These are phyloP conservation scores for Vanessa atalanta DNA, from an alignment of 1,140 invertebrate genomes.

Conservation along the genomic window DNA sequence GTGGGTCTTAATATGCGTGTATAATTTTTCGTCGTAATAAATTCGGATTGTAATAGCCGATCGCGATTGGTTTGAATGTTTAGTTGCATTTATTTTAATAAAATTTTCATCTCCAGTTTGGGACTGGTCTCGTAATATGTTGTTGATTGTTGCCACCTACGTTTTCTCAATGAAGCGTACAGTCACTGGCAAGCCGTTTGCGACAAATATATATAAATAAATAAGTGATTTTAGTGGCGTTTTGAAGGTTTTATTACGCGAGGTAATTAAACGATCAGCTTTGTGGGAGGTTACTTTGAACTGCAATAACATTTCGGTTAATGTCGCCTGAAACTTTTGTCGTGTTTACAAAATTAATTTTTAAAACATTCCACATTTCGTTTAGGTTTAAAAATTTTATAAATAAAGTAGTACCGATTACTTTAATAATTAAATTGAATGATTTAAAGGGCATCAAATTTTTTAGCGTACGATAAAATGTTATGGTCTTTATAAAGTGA, in stretches of 20 bases:
- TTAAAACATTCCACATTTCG: not conserved
- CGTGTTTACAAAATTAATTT: slow-evolving; percentile 7
- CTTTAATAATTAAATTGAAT: too few relatives aligned
- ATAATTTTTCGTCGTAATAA: slow-evolving; percentile 80
- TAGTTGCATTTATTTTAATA: slow-evolving; percentile 69
- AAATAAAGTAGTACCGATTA: too few relatives aligned
- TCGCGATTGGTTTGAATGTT: slow-evolving; percentile 72
- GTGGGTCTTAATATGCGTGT: slow-evolving; percentile 72
- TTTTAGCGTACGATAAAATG: too few relatives aligned
- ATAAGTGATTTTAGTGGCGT: slow-evolving; percentile 54
- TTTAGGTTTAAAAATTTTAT: too few relatives aligned
- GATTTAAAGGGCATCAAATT: too few relatives aligned
- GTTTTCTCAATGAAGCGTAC: slow-evolving; percentile 44
- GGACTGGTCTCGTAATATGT: slow-evolving; percentile 56
- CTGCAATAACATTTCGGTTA: slow-evolving; percentile 30
- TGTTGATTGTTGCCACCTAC: slow-evolving; percentile 68
- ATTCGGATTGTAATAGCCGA: slow-evolving; percentile 75
- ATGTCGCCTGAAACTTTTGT: slow-evolving; percentile 23
- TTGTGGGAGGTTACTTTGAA: slow-evolving; percentile 27
- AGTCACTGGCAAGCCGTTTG: slow-evolving; percentile 59
- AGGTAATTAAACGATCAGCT: slow-evolving; percentile 47
- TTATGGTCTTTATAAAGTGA: too few relatives aligned
- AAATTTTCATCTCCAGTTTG: slow-evolving; percentile 55
- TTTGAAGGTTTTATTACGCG: slow-evolving; percentile 55
- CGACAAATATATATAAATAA: slow-evolving; percentile 61